These are phyloP conservation scores for Axis porcinus DNA, from an alignment of 2,113 vertebrate species.

Conservation along the genomic window DNA sequence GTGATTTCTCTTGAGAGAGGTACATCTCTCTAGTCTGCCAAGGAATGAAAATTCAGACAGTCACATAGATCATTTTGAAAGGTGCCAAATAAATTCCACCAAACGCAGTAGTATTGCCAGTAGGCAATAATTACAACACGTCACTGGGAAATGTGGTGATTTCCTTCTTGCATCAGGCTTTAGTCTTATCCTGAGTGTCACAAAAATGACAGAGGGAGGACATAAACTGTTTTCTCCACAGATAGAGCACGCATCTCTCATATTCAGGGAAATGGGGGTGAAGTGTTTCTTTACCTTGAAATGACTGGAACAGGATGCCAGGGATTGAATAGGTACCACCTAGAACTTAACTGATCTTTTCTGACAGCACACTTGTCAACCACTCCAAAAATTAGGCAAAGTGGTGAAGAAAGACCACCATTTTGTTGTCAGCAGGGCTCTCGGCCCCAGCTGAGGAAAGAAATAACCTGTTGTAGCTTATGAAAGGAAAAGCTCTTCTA, in stretches of 20 bases:
- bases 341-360: not conserved
- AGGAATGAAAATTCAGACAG: conserved; percentile 50
- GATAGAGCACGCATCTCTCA: not conserved
- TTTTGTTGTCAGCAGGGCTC: not conserved
- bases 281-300: not conserved
- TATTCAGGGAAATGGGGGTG: not conserved
- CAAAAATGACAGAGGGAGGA: not conserved
- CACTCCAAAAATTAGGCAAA: not conserved
- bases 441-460: not conserved
- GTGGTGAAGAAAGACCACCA: not conserved
- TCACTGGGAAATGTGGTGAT: not conserved
- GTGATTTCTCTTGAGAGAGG: conserved; percentile 45
- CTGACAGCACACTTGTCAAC: not conserved
- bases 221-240: not conserved
- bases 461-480: conserved; percentile 28
- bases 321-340: not conserved
- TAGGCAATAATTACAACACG: conserved; percentile 3
- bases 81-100: conserved; percentile 45
- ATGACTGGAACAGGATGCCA: not conserved
- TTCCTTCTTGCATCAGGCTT: not conserved
- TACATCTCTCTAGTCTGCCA: conserved; percentile 40
- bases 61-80: conserved; percentile 45
- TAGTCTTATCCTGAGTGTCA: not conserved
- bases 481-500: not conserved
- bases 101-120: not conserved